Conservation (phyloP, 1,140 invertebrate genomes). For the Penaeus indicus region DNA sequence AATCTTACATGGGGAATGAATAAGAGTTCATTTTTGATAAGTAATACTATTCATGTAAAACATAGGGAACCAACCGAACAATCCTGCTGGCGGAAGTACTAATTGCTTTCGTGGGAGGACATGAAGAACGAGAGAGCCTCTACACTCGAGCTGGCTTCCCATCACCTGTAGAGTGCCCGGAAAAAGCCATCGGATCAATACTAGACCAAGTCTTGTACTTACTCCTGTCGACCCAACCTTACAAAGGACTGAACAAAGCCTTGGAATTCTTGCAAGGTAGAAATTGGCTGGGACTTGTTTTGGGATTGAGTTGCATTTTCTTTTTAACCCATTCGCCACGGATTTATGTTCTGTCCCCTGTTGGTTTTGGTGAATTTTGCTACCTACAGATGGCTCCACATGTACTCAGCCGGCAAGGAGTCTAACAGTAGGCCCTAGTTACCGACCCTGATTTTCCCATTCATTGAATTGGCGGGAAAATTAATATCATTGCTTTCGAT, state of each 20-base stretch:
- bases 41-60: no score
- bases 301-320: background rate
- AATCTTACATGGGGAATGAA: background rate
- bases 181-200: constrained; percentile 40
- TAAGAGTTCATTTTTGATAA: background rate
- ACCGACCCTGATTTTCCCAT: no score
- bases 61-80: constrained; percentile 40
- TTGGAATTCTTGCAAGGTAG: constrained; percentile 55
- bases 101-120: constrained; percentile 32
- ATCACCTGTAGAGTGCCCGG: constrained; percentile 36
- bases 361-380: no score
- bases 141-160: constrained; percentile 42
- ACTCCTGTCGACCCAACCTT: constrained; percentile 45
- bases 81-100: constrained; percentile 43
- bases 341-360: no score
- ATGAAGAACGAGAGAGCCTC: constrained; percentile 33
- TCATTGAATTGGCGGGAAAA: no score
- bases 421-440: no score
- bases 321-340: no score
- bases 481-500: no score
- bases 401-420: no score
- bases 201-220: constrained; percentile 48
- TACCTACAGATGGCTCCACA: no score
- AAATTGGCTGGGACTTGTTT: no score
- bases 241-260: constrained; percentile 42